Evolutionary conservation across 2,888 invertebrate species (phyloP).

Genomic region (Xanthostigma xanthostigma): DNA sequence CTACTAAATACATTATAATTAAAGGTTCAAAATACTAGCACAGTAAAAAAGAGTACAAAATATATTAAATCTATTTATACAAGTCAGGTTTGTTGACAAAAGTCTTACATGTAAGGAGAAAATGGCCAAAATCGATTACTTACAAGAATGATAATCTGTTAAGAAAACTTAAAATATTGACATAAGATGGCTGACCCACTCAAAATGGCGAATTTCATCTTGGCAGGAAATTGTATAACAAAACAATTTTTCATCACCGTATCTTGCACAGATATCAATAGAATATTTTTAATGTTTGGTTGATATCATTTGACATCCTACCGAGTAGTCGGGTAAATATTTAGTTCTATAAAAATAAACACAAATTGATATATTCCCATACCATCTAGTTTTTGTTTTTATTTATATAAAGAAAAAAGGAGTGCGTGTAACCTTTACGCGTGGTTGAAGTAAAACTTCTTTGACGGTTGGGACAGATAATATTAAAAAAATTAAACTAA

Average conservation of each 20-base stretch:
- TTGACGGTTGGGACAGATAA: no score
- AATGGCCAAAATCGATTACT: neutral
- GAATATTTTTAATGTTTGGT: constrained; percentile 11
- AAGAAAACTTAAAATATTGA: constrained; percentile 1
- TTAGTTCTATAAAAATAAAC: neutral
- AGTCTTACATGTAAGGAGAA: neutral
- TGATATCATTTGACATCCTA: neutral
- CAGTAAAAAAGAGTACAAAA: neutral
- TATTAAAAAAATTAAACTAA: no score
- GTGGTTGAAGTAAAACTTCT: no score
- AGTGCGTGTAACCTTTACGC: no score
- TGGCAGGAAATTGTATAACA: neutral
- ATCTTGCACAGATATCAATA: constrained; percentile 18
- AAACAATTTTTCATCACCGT: constrained; percentile 16
- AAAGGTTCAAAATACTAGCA: neutral
- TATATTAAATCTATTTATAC: neutral
- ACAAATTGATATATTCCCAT: no score
- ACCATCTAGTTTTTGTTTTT: no score
- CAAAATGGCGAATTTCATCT: constrained; percentile 2
- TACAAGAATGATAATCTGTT: constrained; percentile 1
- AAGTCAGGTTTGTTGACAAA: neutral
- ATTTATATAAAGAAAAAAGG: no score
- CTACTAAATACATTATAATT: neutral
- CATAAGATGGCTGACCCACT: neutral
- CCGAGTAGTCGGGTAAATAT: neutral